Evolutionary conservation across 2,888 invertebrate genomes (phyloP), one percentile per base, ranked within the genome.

Genomic region (Andrena bicolor): DNA sequence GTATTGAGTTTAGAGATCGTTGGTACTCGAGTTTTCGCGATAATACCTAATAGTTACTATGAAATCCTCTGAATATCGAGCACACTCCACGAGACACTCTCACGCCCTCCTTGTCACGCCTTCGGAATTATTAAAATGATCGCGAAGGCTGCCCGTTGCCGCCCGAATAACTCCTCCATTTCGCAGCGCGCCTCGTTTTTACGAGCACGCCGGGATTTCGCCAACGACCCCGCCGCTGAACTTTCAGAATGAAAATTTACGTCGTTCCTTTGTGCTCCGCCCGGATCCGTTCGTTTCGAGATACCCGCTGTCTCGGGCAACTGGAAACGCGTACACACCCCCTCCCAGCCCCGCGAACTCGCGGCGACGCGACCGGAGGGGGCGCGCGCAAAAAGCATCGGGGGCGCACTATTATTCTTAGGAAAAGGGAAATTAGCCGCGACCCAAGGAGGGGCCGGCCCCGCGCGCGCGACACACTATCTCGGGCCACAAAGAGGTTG

Each of bases 371-470:
- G 63, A 2, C 32, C 30, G 60, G 41, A 2, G 1, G 1, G 6
- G n/a, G 20, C 0, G n/a, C 8, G 20, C n/a, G 20, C 16, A 16
- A 53, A 30, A 64, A 64, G 7, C 35, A 41, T 41, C 41, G 28
- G 30, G 1, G 53, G 23, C 60, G 10, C 41, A 63, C 53, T 48
- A 64, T 64, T 70, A 64, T 64, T 70, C 64, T 79, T 41, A 41
- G 58, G 35, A 56, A 64, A 76, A 77, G 76, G 56, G 61, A 77
- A 80, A 80, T 80, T 80, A 80, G 76, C 66, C 76, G 26, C 80
- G 26, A 76, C 66, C 71, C 66, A 53, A 76, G 77, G 56, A 65
- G 49, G 28, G 60, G 10, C 49, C 10, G 53, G 20, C 49, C 26
- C n/a, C n/a, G n/a, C 28, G 64, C 10, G 74, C 49, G 20, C 30